These are phyloP conservation scores for Neelides sp. DNA, from an alignment of 1,140 invertebrate species.

Conservation along the genomic window DNA sequence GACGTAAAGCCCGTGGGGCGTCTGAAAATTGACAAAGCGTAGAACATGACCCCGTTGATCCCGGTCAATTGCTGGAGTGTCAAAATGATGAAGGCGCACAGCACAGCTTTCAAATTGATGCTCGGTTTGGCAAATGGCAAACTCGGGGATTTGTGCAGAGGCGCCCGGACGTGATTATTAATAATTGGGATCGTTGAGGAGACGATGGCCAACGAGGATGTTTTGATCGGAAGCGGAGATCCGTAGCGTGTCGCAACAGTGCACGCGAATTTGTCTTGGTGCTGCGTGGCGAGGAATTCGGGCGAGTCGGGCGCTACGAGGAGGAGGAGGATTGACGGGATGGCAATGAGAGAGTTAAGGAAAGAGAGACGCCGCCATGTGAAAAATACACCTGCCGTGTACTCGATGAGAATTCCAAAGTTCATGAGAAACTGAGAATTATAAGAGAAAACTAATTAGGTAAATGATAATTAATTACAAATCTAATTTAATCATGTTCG, in stretches of 20 bases:
- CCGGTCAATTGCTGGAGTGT: not conserved
- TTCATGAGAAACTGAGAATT: not conserved
- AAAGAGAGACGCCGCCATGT: not conserved
- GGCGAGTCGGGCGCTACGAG: not conserved
- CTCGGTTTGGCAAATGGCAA: too few relatives aligned
- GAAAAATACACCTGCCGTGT: not conserved
- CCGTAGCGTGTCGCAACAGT: not conserved
- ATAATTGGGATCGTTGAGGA: too few relatives aligned
- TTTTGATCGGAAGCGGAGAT: not conserved
- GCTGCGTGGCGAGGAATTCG: not conserved
- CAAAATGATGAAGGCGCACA: not conserved
- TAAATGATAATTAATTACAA: too few relatives aligned
- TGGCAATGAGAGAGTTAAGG: not conserved
- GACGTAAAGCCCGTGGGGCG: too few relatives aligned
- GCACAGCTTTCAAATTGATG: too few relatives aligned
- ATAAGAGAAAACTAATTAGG: too few relatives aligned
- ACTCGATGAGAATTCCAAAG: not conserved
- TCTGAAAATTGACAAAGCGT: not conserved
- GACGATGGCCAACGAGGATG: too few relatives aligned
- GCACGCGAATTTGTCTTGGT: not conserved
- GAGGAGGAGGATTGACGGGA: not conserved
- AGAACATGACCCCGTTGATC: slow-evolving; percentile 1
- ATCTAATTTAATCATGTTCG: too few relatives aligned
- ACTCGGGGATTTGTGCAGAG: too few relatives aligned
- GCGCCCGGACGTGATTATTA: too few relatives aligned